phyloP scores from a whole-genome alignment of 2,113 vertebrate species.

The Antechinus flavipes region DNA sequence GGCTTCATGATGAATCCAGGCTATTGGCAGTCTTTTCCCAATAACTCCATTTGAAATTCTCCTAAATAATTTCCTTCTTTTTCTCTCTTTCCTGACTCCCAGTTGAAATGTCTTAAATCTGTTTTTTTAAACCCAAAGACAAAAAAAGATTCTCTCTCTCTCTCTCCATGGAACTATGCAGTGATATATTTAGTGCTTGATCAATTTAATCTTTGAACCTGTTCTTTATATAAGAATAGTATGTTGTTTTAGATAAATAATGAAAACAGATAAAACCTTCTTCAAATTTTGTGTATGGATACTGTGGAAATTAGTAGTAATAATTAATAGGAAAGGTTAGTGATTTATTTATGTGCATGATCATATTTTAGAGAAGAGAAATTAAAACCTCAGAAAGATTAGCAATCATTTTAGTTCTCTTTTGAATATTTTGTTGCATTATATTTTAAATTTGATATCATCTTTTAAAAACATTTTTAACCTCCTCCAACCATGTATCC shows the following conservation, averaged over 20 bases:
- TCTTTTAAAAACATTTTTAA: too few relatives aligned
- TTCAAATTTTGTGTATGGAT: neutral
- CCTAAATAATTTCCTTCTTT: neutral
- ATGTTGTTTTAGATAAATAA: neutral
- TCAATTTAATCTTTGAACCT: neutral
- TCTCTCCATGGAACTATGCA: neutral
- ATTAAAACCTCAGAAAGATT: neutral
- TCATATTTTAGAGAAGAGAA: neutral
- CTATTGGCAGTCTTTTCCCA: neutral
- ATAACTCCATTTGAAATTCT: neutral
- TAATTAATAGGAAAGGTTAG: neutral
- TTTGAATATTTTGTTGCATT: neutral
- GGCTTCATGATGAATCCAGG: neutral
- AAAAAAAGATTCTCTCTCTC: neutral
- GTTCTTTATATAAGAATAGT: neutral
- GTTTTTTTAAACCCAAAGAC: neutral
- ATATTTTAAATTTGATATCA: neutral
- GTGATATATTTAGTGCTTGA: neutral
- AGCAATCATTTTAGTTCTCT: neutral
- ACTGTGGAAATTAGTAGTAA: constrained; percentile 5
- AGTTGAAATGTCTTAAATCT: neutral
- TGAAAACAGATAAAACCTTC: neutral
- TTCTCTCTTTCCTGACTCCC: neutral
- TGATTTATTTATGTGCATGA: neutral
- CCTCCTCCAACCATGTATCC: too few relatives aligned